These are phyloP conservation scores for Drosophila engyochracea DNA, from an alignment of 2,888 invertebrate genomes.

Conservation along the genomic window DNA sequence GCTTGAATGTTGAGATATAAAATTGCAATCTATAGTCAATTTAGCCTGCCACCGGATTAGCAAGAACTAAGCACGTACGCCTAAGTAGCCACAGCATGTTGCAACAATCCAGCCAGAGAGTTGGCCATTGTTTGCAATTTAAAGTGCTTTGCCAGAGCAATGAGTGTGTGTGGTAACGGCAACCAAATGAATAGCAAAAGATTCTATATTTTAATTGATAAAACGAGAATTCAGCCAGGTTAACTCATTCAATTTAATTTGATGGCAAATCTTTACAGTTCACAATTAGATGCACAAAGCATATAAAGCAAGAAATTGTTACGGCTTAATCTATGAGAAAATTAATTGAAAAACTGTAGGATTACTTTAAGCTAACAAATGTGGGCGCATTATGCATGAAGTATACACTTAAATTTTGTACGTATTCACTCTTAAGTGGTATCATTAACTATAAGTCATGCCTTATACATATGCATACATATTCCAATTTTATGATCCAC, in stretches of 20 bases:
- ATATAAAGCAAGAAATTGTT: not conserved
- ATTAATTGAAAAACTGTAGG: not conserved
- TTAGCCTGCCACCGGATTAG: constrained; percentile 45
- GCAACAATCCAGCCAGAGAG: constrained; percentile 15
- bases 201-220: not conserved
- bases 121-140: constrained; percentile 25
- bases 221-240: not conserved
- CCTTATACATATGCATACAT: constrained; percentile 3
- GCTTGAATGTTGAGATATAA: constrained; percentile 73
- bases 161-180: not conserved
- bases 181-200: not conserved
- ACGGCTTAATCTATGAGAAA: not conserved
- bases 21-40: constrained; percentile 75
- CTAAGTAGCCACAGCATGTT: constrained; percentile 53
- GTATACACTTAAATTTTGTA: not conserved
- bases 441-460: not conserved
- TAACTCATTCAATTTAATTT: not conserved
- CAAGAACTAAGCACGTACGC: constrained; percentile 33
- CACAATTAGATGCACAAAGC: not conserved
- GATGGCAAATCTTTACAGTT: not conserved
- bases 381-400: not conserved
- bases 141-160: constrained; percentile 22
- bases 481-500: constrained; percentile 32
- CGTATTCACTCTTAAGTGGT: not conserved
- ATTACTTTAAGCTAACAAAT: not conserved